phyloP scores from a whole-genome alignment of 2,888 invertebrate genomes.

The Malthinus seriepunctatus region DNA sequence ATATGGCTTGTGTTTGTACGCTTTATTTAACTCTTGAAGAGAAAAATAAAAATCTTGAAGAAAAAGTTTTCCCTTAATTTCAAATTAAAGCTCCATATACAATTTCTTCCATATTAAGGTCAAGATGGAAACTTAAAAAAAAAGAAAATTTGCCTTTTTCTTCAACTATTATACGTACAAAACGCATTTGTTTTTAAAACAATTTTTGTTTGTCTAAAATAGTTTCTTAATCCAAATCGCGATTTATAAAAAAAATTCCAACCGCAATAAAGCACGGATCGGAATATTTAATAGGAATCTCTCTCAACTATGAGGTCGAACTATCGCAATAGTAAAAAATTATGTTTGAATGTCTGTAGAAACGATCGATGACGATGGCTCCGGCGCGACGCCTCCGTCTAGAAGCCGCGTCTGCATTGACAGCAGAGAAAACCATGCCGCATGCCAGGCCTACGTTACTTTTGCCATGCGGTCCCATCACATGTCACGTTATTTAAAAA shows the following conservation, averaged over 20 bases:
- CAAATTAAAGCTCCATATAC: too few species aligned
- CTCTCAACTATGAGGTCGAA: slow-evolving; percentile 32
- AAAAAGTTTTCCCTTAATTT: too few species aligned
- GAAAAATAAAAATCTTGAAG: too few species aligned
- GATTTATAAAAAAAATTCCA: slow-evolving; percentile 16
- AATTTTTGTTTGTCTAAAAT: slow-evolving; percentile 1
- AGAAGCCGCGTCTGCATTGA: slow-evolving; percentile 46
- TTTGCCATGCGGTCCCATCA: slow-evolving; percentile 16
- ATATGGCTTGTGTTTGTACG: too few species aligned
- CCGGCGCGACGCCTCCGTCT: slow-evolving; percentile 50
- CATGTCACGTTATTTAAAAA: slow-evolving; percentile 2
- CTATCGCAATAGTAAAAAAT: slow-evolving; percentile 47
- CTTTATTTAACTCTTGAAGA: too few species aligned
- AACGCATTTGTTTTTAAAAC: too few species aligned
- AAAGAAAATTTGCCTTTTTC: too few species aligned
- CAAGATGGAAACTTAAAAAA: too few species aligned
- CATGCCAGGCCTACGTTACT: slow-evolving; percentile 23
- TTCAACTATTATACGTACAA: too few species aligned
- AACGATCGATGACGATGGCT: slow-evolving; percentile 52
- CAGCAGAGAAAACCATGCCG: slow-evolving; percentile 29
- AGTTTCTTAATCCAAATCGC: slow-evolving; percentile 14
- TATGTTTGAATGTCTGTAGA: slow-evolving; percentile 46
- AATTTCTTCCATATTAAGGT: too few species aligned
- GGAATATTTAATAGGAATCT: slow-evolving; percentile 33
- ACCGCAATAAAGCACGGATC: slow-evolving; percentile 29